A percentile compares a stretch with the other conserved stretches of the same genome.
Evolutionary conservation across 2,888 invertebrate species (phyloP).

Genomic region (Fabriciana adippe): DNA sequence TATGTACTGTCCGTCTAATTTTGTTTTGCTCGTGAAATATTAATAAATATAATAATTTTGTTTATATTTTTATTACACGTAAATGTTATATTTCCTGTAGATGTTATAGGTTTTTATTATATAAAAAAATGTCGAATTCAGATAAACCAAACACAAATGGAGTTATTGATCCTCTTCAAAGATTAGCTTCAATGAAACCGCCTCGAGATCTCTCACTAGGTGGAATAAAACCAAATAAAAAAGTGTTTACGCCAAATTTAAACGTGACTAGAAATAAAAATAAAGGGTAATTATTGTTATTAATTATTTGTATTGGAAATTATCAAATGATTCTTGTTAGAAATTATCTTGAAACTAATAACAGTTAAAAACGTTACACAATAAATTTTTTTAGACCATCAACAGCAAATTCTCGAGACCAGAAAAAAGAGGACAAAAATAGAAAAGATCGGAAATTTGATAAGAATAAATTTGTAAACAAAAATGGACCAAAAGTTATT

Average conservation of each 20-base stretch:
- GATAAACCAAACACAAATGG: conserved; percentile 63
- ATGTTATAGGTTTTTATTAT: background rate
- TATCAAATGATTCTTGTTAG: background rate
- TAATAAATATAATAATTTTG: too few relatives aligned
- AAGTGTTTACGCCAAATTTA: conserved; percentile 83
- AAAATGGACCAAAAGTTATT: conserved; percentile 67
- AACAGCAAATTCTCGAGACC: conserved; percentile 50
- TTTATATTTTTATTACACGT: too few relatives aligned
- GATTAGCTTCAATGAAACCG: conserved; percentile 78
- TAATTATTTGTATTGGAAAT: background rate
- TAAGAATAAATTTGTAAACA: conserved; percentile 54
- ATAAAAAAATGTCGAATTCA: conserved; percentile 56
- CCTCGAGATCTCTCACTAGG: conserved; percentile 83
- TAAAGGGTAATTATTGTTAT: conserved; percentile 58
- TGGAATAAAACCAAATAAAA: conserved; percentile 76
- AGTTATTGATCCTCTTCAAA: conserved; percentile 61
- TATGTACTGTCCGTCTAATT: too few relatives aligned
- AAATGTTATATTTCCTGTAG: conserved; percentile 1
- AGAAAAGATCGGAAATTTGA: conserved; percentile 60
- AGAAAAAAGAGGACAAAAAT: conserved; percentile 60
- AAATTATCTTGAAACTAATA: too few relatives aligned
- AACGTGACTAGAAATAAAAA: conserved; percentile 84
- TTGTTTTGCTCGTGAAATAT: too few relatives aligned
- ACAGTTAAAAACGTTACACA: too few relatives aligned
- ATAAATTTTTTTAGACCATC: conserved; percentile 45